These are phyloP conservation scores for Aphodius sticticus DNA, from an alignment of 2,888 invertebrate genomes.

Conservation along the genomic window DNA sequence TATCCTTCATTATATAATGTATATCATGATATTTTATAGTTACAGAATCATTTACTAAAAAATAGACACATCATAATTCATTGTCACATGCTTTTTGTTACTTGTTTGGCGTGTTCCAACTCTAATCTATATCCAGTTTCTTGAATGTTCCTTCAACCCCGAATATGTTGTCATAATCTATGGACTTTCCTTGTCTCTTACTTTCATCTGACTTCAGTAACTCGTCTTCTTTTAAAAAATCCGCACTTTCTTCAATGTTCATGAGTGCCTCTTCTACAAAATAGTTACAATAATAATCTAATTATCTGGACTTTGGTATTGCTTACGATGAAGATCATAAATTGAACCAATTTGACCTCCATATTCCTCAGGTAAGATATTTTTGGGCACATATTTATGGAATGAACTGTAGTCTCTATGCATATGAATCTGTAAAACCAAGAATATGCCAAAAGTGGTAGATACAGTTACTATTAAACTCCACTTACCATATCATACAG, in stretches of 20 bases:
- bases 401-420: neutral
- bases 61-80: too few relatives aligned
- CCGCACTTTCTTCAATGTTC: slow-evolving; percentile 39
- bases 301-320: neutral
- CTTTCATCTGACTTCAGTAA: slow-evolving; percentile 46
- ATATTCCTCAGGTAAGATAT: slow-evolving; percentile 42
- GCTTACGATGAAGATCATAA: slow-evolving; percentile 66
- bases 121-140: slow-evolving; percentile 72
- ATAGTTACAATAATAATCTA: slow-evolving; percentile 16
- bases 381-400: slow-evolving; percentile 31
- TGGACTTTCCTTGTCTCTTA: slow-evolving; percentile 55
- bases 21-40: too few relatives aligned
- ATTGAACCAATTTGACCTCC: slow-evolving; percentile 56
- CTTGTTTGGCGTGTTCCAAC: too few relatives aligned
- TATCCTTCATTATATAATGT: too few relatives aligned
- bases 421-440: slow-evolving; percentile 34
- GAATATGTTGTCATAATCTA: slow-evolving; percentile 66
- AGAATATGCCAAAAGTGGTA: too few relatives aligned
- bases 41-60: too few relatives aligned
- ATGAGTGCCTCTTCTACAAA: slow-evolving; percentile 53
- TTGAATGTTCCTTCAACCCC: slow-evolving; percentile 79
- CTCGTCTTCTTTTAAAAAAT: slow-evolving; percentile 45
- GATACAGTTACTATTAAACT: neutral
- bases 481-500: slow-evolving; percentile 53
- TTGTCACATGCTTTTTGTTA: too few relatives aligned